Conservation (phyloP, 2,113 vertebrate species). For the Lagopus muta region DNA sequence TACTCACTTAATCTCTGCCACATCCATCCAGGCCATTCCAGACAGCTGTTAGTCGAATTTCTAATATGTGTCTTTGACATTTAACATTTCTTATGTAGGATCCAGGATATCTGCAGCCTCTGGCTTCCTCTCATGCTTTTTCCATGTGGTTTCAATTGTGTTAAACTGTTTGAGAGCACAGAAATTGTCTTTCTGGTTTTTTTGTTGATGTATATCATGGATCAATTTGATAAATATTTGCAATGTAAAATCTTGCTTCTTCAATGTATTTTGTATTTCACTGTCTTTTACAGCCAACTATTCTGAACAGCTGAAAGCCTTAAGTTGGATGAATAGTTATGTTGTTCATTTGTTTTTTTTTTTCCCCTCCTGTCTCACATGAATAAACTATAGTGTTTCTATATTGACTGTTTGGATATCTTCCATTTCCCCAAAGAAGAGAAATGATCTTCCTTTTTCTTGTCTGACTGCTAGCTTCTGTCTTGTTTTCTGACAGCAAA, state of each 20-base stretch:
- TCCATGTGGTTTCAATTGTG: neutral
- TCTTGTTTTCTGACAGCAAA: constrained; percentile 85
- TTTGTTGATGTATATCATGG: neutral
- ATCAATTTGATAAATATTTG: neutral
- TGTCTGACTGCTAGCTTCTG: constrained; percentile 61
- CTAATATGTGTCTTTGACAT: neutral
- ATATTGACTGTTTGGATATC: neutral
- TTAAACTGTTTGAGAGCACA: neutral
- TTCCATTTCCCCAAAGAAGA: constrained; percentile 15
- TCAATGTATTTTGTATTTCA: neutral
- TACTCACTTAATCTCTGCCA: neutral
- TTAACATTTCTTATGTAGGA: neutral
- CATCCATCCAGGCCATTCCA: neutral
- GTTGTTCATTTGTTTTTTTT: accelerated
- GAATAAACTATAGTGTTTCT: neutral
- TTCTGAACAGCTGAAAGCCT: neutral
- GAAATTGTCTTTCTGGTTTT: neutral
- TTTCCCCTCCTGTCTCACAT: neutral
- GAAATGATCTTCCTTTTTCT: neutral
- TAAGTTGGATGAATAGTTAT: neutral
- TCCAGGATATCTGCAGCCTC: neutral
- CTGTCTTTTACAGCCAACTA: neutral
- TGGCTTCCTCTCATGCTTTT: neutral
- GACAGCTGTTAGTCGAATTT: neutral
- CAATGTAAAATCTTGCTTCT: neutral